Conservation (phyloP, 1,140 invertebrate species). For the Monochamus saltuarius region DNA sequence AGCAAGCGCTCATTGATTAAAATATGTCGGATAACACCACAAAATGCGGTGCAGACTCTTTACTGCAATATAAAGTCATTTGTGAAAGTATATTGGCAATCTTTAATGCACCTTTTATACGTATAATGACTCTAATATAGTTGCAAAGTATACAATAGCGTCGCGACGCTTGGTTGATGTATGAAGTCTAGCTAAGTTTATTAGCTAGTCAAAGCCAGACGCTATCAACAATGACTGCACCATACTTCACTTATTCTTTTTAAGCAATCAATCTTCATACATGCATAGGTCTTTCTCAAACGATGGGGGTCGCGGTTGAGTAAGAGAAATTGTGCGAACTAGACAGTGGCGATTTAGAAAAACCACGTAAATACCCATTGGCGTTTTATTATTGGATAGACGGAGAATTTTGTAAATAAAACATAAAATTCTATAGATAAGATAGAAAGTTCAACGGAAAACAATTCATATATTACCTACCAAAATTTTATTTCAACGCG, state of each 20-base stretch:
- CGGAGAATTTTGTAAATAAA: too few species aligned
- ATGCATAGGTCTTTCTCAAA: conserved; percentile 9
- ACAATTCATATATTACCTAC: too few species aligned
- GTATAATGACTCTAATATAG: conserved; percentile 11
- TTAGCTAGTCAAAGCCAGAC: conserved; percentile 6
- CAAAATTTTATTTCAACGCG: too few species aligned
- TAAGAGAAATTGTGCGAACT: conserved; percentile 4
- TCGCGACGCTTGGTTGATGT: conserved; percentile 6
- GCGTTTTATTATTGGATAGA: too few species aligned
- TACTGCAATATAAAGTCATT: too few species aligned
- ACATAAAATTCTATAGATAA: too few species aligned
- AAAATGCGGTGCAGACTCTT: too few species aligned
- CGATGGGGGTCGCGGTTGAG: neutral
- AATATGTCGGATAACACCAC: too few species aligned
- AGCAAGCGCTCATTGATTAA: too few species aligned
- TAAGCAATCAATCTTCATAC: conserved; percentile 10
- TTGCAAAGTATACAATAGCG: conserved; percentile 9
- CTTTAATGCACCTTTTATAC: conserved; percentile 14
- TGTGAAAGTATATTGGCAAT: conserved; percentile 6
- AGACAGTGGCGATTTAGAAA: neutral
- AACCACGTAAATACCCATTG: too few species aligned
- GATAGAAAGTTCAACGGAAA: too few species aligned
- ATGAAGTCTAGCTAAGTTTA: conserved; percentile 13
- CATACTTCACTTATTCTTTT: conserved; percentile 5
- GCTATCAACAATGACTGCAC: conserved; percentile 13